These are phyloP conservation scores for Pseudorectes ferrugineus DNA, from an alignment of 2,113 vertebrate species.

Conservation along the genomic window DNA sequence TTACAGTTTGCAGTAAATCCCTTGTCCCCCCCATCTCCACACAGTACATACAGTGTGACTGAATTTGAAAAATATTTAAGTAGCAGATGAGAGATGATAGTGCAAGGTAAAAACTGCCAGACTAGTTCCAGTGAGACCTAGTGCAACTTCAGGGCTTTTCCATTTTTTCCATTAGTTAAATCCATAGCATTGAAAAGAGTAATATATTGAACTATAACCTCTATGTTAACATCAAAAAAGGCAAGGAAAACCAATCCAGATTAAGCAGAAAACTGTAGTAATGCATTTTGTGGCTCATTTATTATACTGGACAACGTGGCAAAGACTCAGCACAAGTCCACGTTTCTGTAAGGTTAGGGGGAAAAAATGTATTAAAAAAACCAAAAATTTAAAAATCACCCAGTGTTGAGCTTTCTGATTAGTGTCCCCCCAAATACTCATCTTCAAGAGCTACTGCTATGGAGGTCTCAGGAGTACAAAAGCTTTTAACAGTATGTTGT, in stretches of 20 bases:
- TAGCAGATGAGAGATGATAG: not conserved
- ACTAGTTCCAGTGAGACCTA: not conserved
- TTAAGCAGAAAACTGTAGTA: not conserved
- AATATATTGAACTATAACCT: not conserved
- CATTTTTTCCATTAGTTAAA: not conserved
- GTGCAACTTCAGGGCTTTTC: not conserved
- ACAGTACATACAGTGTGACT: not conserved
- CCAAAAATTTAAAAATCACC: not conserved
- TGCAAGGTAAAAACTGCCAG: not conserved
- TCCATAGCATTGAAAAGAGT: not conserved
- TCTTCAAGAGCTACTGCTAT: not conserved
- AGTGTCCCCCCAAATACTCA: not conserved
- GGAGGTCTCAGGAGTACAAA: not conserved
- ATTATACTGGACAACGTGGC: not conserved
- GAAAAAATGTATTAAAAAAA: not conserved
- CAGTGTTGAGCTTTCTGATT: not conserved
- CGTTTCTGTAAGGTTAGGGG: not conserved
- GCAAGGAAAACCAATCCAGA: not conserved
- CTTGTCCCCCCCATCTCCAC: not conserved
- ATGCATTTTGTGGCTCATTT: not conserved
- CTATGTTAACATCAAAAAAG: not conserved
- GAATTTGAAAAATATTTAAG: not conserved
- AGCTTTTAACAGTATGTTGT: not conserved
- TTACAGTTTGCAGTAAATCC: not conserved
- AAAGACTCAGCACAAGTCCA: not conserved